Evolutionary conservation across 2,797 vertebrate species (phyloP).

Genomic region (Austrolebias charrua): DNA sequence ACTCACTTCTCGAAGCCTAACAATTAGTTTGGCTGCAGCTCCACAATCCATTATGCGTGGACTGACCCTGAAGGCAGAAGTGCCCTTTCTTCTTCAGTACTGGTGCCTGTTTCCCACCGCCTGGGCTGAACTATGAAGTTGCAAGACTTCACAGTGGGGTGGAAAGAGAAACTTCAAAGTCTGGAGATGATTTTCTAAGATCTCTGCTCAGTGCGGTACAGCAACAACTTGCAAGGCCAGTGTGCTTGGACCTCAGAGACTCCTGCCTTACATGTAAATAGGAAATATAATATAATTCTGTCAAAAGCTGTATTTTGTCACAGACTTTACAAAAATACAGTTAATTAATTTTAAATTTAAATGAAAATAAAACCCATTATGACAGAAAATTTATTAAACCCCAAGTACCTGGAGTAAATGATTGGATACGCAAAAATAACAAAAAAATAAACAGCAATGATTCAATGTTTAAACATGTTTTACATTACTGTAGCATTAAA

Average conservation of each 20-base stretch:
- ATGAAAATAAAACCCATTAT: no score
- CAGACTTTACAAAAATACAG: neutral
- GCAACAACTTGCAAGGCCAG: conserved; percentile 17
- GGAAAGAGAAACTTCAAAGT: conserved; percentile 59
- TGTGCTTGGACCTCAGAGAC: conserved; percentile 34
- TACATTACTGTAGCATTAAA: conserved; percentile 2
- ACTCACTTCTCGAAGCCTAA: conserved; percentile 11
- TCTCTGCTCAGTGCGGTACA: conserved; percentile 44
- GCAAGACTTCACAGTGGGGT: conserved; percentile 45
- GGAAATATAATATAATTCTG: conserved; percentile 5
- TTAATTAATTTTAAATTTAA: no score
- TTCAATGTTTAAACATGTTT: no score
- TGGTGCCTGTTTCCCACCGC: conserved; percentile 8
- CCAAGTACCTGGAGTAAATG: no score
- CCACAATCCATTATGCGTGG: conserved; percentile 48
- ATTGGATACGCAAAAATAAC: no score
- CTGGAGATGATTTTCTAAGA: conserved; percentile 57
- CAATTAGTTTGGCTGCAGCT: conserved; percentile 49
- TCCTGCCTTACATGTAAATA: conserved; percentile 11
- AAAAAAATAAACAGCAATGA: no score
- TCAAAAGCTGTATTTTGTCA: conserved; percentile 4
- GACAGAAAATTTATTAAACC: no score
- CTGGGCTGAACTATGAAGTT: conserved; percentile 25
- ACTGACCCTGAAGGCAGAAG: conserved; percentile 44
- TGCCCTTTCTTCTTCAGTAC: conserved; percentile 49